phyloP scores from a whole-genome alignment of 2,888 invertebrate species.

The Pachycephus smyrnensis region DNA sequence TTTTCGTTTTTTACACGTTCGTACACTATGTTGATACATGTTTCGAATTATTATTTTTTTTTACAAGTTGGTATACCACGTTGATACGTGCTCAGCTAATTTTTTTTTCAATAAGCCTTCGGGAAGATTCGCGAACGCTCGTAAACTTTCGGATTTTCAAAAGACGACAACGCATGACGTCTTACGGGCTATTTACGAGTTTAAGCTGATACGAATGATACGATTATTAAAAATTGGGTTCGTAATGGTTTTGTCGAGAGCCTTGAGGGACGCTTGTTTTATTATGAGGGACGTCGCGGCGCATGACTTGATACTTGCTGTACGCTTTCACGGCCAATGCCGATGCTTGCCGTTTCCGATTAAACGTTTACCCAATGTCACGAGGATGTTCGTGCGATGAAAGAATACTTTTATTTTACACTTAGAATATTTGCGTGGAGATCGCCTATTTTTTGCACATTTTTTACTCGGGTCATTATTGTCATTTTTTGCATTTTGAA shows the following conservation, averaged over 20 bases:
- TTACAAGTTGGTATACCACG: no score
- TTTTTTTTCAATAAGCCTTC: no score
- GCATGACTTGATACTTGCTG: not conserved
- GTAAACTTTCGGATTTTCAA: not conserved
- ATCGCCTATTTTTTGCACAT: not conserved
- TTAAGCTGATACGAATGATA: not conserved
- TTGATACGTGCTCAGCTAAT: no score
- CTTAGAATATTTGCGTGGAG: not conserved
- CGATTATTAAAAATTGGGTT: not conserved
- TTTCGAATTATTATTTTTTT: no score
- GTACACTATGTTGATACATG: no score
- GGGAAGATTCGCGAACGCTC: no score
- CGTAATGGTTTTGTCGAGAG: not conserved
- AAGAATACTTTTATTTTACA: not conserved
- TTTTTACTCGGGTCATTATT: not conserved
- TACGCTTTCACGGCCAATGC: not conserved
- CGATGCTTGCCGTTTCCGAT: not conserved
- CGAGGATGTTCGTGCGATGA: not conserved
- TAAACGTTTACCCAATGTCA: not conserved
- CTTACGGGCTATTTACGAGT: no score
- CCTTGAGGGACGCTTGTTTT: not conserved
- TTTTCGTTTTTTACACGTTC: no score
- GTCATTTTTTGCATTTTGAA: not conserved
- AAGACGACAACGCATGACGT: not conserved
- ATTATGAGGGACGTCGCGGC: not conserved